These are phyloP conservation scores for Drosophila mayri DNA, from an alignment of 1,140 invertebrate genomes.

Conservation along the genomic window DNA sequence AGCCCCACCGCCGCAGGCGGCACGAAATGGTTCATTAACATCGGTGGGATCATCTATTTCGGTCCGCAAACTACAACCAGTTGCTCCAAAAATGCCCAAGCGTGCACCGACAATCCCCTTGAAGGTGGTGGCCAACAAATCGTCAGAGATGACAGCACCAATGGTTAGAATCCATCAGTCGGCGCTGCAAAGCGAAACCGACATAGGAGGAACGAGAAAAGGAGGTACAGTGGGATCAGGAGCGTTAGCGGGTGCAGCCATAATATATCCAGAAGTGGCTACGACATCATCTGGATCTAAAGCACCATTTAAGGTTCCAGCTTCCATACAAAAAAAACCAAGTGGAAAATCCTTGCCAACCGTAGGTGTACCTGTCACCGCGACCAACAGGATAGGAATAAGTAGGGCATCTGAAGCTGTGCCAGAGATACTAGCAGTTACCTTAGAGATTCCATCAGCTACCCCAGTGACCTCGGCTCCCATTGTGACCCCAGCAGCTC, in stretches of 20 bases:
- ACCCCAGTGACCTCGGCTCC: not conserved
- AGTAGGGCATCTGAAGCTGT: not conserved
- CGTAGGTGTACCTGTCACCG: too few relatives aligned
- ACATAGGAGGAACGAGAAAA: not conserved
- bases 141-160: not conserved
- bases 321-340: not conserved
- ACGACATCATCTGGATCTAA: too few relatives aligned
- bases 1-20: not conserved
- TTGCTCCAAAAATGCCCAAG: not conserved
- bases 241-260: not conserved
- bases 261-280: not conserved
- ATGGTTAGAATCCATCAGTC: conserved; percentile 5
- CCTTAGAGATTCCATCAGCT: not conserved
- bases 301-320: not conserved
- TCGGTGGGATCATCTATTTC: not conserved
- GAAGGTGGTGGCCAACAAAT: not conserved
- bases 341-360: too few relatives aligned
- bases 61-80: not conserved
- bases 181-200: not conserved
- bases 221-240: not conserved
- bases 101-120: not conserved
- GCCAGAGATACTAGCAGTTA: not conserved
- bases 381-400: not conserved
- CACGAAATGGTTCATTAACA: not conserved
- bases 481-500: not conserved